Evolutionary conservation across 2,888 invertebrate species (phyloP).

Genomic region (Epinotia nisella): DNA sequence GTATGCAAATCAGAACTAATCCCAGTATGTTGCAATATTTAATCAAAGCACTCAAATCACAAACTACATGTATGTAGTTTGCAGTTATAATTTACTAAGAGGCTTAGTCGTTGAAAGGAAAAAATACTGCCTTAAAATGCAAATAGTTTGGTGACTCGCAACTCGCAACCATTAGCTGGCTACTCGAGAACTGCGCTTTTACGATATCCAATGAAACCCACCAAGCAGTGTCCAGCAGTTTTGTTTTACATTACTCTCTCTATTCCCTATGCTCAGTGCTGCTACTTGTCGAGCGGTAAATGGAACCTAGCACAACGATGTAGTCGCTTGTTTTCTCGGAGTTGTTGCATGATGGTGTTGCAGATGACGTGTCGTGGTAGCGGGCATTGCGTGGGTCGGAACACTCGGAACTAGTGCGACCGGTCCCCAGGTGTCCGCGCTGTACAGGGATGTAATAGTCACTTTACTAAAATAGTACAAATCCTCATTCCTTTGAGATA

Average conservation of each 20-base stretch:
- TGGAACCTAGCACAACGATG: slow-evolving; percentile 43
- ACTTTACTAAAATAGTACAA: slow-evolving; percentile 49
- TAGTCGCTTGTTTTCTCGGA: slow-evolving; percentile 30
- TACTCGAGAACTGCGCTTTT: slow-evolving; percentile 63
- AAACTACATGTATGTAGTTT: not conserved
- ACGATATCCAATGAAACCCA: slow-evolving; percentile 51
- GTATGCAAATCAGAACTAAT: too few relatives aligned
- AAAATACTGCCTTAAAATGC: slow-evolving; percentile 68
- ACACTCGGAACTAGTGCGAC: slow-evolving; percentile 76
- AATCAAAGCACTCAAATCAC: slow-evolving; percentile 20
- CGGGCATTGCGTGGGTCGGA: slow-evolving; percentile 72
- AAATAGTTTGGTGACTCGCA: slow-evolving; percentile 74
- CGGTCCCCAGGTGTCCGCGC: slow-evolving; percentile 79
- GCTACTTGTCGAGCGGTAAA: not conserved
- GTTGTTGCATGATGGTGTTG: slow-evolving; percentile 45
- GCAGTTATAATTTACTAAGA: slow-evolving; percentile 2
- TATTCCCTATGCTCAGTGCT: not conserved
- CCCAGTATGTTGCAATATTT: too few relatives aligned
- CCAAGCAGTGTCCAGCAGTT: slow-evolving; percentile 33
- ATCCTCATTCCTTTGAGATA: slow-evolving; percentile 31
- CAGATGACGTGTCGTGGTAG: slow-evolving; percentile 59
- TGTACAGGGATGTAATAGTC: slow-evolving; percentile 65
- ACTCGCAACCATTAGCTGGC: slow-evolving; percentile 69
- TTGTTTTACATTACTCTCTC: slow-evolving; percentile 49
- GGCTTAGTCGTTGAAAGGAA: slow-evolving; percentile 68